Conservation (phyloP, 2,888 invertebrate species). For the Melieria omissa region DNA sequence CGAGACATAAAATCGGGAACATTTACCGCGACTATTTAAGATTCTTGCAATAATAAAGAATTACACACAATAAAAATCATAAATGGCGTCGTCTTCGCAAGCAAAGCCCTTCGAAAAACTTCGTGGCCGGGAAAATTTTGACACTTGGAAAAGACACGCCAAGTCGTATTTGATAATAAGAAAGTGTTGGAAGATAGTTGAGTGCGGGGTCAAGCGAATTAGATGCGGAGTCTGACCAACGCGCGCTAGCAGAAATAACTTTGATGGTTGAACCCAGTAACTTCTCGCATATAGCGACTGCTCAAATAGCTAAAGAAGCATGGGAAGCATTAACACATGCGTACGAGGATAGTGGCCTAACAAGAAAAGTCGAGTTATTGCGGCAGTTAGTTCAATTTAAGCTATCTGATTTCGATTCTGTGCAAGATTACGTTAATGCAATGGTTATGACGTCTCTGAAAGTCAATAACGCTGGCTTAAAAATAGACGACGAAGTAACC, state of each 20-base stretch:
- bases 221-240: too few relatives aligned
- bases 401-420: constrained; percentile 38
- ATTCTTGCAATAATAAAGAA: background rate
- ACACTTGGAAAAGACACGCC: constrained; percentile 39
- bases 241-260: too few relatives aligned
- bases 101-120: constrained; percentile 31
- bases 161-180: constrained; percentile 13
- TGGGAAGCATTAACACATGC: too few relatives aligned
- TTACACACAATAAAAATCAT: background rate
- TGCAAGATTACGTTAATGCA: constrained; percentile 45
- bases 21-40: background rate
- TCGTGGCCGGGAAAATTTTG: constrained; percentile 40
- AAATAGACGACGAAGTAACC: constrained; percentile 39
- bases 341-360: too few relatives aligned
- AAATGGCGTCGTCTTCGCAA: constrained; percentile 13
- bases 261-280: too few relatives aligned
- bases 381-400: too few relatives aligned
- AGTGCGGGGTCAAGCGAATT: background rate
- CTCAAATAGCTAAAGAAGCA: too few relatives aligned
- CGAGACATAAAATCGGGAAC: background rate
- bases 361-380: too few relatives aligned
- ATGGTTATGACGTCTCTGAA: constrained; percentile 43
- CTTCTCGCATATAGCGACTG: too few relatives aligned
- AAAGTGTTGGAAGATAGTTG: constrained; percentile 34
- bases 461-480: constrained; percentile 36